phyloP scores from a whole-genome alignment of 2,888 invertebrate genomes.

The Nomada flava region DNA sequence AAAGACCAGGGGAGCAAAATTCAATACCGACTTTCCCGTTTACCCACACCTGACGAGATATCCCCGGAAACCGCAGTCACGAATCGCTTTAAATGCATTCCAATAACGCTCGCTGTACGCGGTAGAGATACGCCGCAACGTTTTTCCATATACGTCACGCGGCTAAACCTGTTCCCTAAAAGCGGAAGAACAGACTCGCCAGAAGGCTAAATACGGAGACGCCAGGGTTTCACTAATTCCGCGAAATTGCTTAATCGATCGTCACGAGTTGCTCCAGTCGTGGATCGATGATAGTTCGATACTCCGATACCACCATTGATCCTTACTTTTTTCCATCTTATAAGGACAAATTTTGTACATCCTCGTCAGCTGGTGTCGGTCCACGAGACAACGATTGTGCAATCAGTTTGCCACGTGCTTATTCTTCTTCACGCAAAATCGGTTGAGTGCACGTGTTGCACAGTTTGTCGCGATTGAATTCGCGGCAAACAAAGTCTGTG shows the following conservation, averaged over 20 bases:
- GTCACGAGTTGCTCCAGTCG: conserved; percentile 1
- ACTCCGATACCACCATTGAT: neutral
- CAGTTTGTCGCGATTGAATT: conserved; percentile 52
- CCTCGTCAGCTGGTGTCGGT: no score
- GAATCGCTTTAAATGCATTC: conserved; percentile 41
- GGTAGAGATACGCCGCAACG: conserved; percentile 8
- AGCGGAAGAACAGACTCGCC: conserved; percentile 47
- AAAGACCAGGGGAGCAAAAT: neutral
- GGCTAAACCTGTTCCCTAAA: conserved; percentile 34
- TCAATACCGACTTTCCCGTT: conserved; percentile 16
- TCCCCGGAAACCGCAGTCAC: conserved; percentile 21
- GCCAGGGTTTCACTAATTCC: conserved; percentile 56
- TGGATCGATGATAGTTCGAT: neutral
- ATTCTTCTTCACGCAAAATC: neutral
- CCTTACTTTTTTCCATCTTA: no score
- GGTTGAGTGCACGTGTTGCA: neutral
- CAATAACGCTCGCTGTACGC: conserved; percentile 17
- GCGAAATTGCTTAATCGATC: conserved; percentile 59
- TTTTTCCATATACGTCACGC: conserved; percentile 35
- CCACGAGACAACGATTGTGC: conserved; percentile 23
- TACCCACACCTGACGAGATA: neutral
- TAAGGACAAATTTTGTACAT: conserved; percentile 23
- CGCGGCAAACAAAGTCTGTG: conserved; percentile 51
- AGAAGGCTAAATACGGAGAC: conserved; percentile 48
- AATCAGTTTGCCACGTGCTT: conserved; percentile 27